Evolutionary conservation across 1,140 invertebrate genomes (phyloP), one percentile per base, ranked within the genome.

Genomic region (Phymastichus coffea): DNA sequence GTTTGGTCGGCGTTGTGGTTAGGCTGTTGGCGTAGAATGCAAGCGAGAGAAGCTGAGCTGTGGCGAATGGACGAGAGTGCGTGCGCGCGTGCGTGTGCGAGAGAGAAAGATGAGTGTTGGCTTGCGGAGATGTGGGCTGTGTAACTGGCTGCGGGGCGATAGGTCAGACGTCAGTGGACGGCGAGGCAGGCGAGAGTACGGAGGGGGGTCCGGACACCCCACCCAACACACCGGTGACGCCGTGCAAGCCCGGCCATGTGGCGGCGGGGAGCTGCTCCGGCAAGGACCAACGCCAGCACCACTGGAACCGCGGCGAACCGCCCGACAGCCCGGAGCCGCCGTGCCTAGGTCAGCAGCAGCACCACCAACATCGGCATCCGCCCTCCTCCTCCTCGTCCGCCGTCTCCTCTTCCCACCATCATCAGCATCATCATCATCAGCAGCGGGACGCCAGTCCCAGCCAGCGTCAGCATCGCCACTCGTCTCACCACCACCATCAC

Each of bases 141-240:
- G n/a, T n/a, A n/a, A n/a, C n/a, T n/a, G n/a, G n/a, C n/a, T n/a
- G n/a, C n/a, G n/a, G n/a, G n/a, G n/a, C n/a, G n/a, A 72, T 80
- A 79, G 78, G 78, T 78, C 76, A 76, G 68, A 71, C 77, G 65
- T 79, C 78, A 75, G 54, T 80, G 78, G 78, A 80, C 74, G 83
- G 79, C 60, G 82, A 84, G 70, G 70, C 70, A 6, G 28, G 28
- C n/a, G 52, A 49, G 70, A 78, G 72, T 67, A 75, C 80, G 72
- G 82, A 83, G 58, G 82, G 81, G 47, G 63, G 82, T 62, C 78
- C 80, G 70, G 79, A 83, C 70, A 85, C 84, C 64, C 78, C 77
- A 68, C 82, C 82, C 66, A 82, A 82, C 60, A 85, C 83, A 73
- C 77, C 76, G 22, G 78, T 78, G 58, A 78, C 73, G 57, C 75